Evolutionary conservation across 2,113 vertebrate genomes (phyloP), one percentile per base, ranked within the genome.

Genomic region (Pteronura brasiliensis): DNA sequence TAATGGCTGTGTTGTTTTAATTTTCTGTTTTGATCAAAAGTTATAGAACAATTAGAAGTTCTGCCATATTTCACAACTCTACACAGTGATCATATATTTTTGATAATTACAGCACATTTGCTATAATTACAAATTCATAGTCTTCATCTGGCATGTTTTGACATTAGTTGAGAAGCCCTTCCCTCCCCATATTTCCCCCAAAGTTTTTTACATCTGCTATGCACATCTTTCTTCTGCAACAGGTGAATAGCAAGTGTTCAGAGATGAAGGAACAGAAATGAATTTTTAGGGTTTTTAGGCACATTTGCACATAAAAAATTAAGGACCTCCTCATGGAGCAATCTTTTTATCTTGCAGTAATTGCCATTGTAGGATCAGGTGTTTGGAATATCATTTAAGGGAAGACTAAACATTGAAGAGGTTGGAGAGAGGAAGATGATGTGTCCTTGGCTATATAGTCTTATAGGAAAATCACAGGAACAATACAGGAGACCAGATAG

Each of bases 191-290:
- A 21, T 52, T 29, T 4, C 17, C 49, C 44, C 59, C 36, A n/a
- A 44, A 44, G 34, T 94, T 63, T 96, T 90, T 96, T 95, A 96
- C 15, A 1, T 97, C 89, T 96, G 74, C n/a, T 67, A 29, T 47
- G 44, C 6, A 34, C 92, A 97, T 97, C 65, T 36, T 93, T 97
- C 69, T 80, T 94, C 72, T 93, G 85, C 42, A 96, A 39, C 20
- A 96, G 83, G n/a, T 49, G 85, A 96, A 97, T n/a, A 94, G 89
- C 55, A 47, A 97, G 76, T 67, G 97, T 94, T 86, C 77, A 93
- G 88, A 59, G 14, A 34, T 21, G 47, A 74, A 88, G n/a, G 11
- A n/a, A 18, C 31, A 55, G 29, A 27, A 55, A 17, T 88, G 71
- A 74, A 42, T 77, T 93, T 80, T 20, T 59, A 57, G 57, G 29